Conservation (phyloP, 1,140 invertebrate species). For the Sarcophaga peregrina region DNA sequence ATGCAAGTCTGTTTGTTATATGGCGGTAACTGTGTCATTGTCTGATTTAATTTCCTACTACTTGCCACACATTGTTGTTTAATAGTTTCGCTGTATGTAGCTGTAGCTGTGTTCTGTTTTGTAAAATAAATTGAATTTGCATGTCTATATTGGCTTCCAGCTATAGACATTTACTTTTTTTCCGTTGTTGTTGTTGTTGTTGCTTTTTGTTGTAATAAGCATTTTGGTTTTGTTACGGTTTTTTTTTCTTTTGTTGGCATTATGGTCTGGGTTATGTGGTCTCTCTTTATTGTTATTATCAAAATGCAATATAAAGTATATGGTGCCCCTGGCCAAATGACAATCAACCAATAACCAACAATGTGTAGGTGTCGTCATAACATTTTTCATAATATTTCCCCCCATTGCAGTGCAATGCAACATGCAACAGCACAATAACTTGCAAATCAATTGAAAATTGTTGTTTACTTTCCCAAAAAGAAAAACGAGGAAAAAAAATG, state of each 20-base stretch:
- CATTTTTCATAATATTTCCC: constrained; percentile 7
- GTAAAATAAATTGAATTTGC: neutral
- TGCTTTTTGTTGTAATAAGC: neutral
- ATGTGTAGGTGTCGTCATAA: neutral
- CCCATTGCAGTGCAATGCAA: neutral
- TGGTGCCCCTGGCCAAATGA: neutral
- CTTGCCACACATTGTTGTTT: neutral
- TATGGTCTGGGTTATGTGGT: no score
- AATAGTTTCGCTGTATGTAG: neutral
- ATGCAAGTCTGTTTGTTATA: no score
- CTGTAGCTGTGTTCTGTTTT: neutral
- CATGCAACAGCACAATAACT: neutral
- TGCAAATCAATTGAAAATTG: no score
- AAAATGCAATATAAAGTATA: no score
- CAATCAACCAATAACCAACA: neutral
- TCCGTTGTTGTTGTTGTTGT: no score
- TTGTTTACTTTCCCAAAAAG: neutral
- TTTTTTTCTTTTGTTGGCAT: neutral
- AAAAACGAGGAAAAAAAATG: neutral
- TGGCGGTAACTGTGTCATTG: neutral
- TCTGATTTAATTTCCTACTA: neutral
- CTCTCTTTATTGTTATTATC: no score
- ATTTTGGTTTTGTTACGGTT: neutral
- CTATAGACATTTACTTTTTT: neutral
- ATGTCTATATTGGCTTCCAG: neutral